These are phyloP conservation scores for Drosophila mimica DNA, from an alignment of 2,888 invertebrate genomes.

Conservation along the genomic window DNA sequence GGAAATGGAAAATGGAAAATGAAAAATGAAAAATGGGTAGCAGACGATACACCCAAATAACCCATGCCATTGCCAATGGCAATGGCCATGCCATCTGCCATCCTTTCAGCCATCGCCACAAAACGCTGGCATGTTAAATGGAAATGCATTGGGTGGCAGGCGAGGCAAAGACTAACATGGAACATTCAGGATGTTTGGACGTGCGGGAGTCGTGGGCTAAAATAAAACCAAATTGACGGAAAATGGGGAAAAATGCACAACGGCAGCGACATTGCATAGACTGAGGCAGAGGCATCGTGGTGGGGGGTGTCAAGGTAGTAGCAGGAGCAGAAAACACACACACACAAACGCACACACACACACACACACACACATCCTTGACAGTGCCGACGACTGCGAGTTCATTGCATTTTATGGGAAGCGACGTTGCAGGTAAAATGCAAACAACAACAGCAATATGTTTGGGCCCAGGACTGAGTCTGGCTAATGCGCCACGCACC, in stretches of 20 bases:
- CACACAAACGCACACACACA: constrained; percentile 9
- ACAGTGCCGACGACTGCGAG: constrained; percentile 58
- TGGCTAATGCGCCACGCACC: constrained; percentile 68
- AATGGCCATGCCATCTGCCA: constrained; percentile 25
- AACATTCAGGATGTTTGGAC: constrained; percentile 47
- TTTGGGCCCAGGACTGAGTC: constrained; percentile 40
- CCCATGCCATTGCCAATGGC: constrained; percentile 19
- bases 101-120: constrained; percentile 16
- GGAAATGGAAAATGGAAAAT: constrained; percentile 16
- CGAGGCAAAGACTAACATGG: constrained; percentile 40
- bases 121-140: constrained; percentile 70
- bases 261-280: constrained; percentile 12
- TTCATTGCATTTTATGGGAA: constrained; percentile 79
- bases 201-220: constrained; percentile 53
- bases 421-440: constrained; percentile 79
- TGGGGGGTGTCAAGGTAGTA: background rate
- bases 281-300: background rate
- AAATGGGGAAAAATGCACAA: constrained; percentile 75
- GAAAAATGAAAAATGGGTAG: constrained; percentile 21
- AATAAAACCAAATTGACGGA: constrained; percentile 77
- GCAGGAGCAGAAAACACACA: constrained; percentile 14
- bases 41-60: constrained; percentile 12
- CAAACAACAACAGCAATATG: constrained; percentile 58
- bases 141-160: constrained; percentile 67
- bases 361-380: constrained; percentile 41